Conservation (phyloP, 1,140 invertebrate genomes). For the Hyles vespertilio region DNA sequence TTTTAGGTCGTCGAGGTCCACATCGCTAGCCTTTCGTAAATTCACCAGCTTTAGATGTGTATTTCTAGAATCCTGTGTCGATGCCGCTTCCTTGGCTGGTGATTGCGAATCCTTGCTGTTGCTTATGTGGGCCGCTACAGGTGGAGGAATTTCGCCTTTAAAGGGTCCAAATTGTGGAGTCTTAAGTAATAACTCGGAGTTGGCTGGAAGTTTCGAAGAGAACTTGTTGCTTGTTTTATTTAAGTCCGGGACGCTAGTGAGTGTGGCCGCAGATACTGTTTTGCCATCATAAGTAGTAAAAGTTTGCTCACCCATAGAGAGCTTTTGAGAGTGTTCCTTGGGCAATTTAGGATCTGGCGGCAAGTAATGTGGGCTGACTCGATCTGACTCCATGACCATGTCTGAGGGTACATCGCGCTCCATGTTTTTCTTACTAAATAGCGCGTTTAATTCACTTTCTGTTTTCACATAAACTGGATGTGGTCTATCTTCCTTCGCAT, state of each 20-base stretch:
- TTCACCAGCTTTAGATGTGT: slow-evolving; percentile 55
- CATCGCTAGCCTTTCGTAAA: slow-evolving; percentile 26
- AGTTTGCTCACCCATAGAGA: slow-evolving; percentile 68
- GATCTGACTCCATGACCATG: slow-evolving; percentile 82
- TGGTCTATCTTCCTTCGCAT: slow-evolving; percentile 66
- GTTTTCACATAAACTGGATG: slow-evolving; percentile 67
- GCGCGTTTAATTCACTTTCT: slow-evolving; percentile 46
- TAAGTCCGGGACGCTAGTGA: slow-evolving; percentile 77
- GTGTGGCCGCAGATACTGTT: slow-evolving; percentile 78
- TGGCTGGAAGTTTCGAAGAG: slow-evolving; percentile 76
- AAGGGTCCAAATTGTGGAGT: slow-evolving; percentile 84
- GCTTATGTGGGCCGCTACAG: slow-evolving; percentile 47
- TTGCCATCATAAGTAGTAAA: slow-evolving; percentile 85
- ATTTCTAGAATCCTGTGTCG: slow-evolving; percentile 22
- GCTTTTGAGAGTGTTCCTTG: slow-evolving; percentile 62
- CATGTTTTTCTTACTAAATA: slow-evolving; percentile 61
- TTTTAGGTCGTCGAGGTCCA: slow-evolving; percentile 29
- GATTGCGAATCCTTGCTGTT: slow-evolving; percentile 29
- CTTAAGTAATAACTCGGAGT: slow-evolving; percentile 77
- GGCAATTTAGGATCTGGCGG: slow-evolving; percentile 75
- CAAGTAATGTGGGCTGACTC: slow-evolving; percentile 81
- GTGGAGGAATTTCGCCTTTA: slow-evolving; percentile 81
- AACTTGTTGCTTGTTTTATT: slow-evolving; percentile 55
- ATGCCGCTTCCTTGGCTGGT: slow-evolving; percentile 7
- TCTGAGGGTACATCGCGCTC: slow-evolving; percentile 63